A percentile compares a stretch with the other conserved stretches of the same genome.
phyloP scores from a whole-genome alignment of 1,140 invertebrate genomes.

The Antheraea pernyi region DNA sequence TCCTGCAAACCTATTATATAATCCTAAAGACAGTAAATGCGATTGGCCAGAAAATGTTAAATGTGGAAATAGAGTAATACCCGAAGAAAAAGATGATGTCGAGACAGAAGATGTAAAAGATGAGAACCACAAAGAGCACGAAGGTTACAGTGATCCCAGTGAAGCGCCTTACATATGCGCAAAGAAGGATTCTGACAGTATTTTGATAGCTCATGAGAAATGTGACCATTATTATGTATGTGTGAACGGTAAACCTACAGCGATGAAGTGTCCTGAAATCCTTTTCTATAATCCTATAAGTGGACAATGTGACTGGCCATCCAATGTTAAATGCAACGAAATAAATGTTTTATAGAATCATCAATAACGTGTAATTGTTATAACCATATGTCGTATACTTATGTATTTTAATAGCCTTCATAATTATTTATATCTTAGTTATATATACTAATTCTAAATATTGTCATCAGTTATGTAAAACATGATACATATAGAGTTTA shows the following conservation, averaged over 20 bases:
- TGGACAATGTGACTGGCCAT: constrained; percentile 43
- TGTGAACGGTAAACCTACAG: constrained; percentile 15
- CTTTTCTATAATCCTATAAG: constrained; percentile 20
- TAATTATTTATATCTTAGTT: not conserved
- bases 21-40: constrained; percentile 78
- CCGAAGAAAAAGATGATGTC: not conserved
- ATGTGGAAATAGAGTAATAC: constrained; percentile 7
- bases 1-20: constrained; percentile 72
- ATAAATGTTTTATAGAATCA: constrained; percentile 1
- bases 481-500: not conserved
- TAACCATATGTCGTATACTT: no score
- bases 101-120: not conserved
- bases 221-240: constrained; percentile 29
- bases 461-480: not conserved
- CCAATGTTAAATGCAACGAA: constrained; percentile 60
- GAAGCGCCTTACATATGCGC: constrained; percentile 18
- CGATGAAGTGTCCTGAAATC: constrained; percentile 8
- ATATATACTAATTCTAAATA: not conserved
- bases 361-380: not conserved
- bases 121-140: not conserved
- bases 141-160: constrained; percentile 13
- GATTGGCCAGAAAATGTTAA: constrained; percentile 43
- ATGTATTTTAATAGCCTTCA: not conserved
- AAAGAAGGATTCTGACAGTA: not conserved
- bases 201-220: constrained; percentile 29